Base-by-base conservation (phyloP, 2,888 invertebrate genomes). In the Mythimna albipuncta region DNA sequence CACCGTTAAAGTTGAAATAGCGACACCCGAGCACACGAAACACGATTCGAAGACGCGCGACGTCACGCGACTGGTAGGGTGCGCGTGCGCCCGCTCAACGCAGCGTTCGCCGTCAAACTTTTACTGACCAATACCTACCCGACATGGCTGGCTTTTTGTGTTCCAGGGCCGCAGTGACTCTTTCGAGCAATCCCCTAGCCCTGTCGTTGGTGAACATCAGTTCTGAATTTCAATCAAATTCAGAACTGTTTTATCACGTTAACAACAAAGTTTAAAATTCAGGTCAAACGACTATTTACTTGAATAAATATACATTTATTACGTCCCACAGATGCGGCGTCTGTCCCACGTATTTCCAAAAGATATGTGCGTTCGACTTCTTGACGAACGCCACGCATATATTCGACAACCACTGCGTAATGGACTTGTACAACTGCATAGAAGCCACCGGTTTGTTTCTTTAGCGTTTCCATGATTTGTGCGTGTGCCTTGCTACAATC, bases 401-500 rank as follows among this genome's bases (percentile, higher is more conserved):
- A 81, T 96, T 96, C 79, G 96, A 96, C 87, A 96, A 96, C 76
- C 92, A 94, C 81, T 96, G 96, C 79, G 64, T 96, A 58, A 95
- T 96, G 96, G 95, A 96, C 76, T 74, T 96, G n/a, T 93, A 91
- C 77, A 96, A 96, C 86, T 96, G 96, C 82, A 87, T 94, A 11
- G 88, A 93, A 75, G 93, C 88, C 57, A 90, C 94, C 66, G 88
- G 96, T 96, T 85, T 62, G 89, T 88, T 57, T 64, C 50, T 77
- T 69, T 70, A 59, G 13, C 41, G 41, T 69, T 76, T 69, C 59
- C 54, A 68, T 77, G 59, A 76, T 68, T 65, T 75, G 58, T 54
- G 47, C 57, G 26, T 26, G 35, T 69, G 32, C 21, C 38, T 68
- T 52, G 73, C 11, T 64, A 68, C 44, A n/a, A 44, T 64, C n/a